A percentile compares a stretch with the other conserved stretches of the same genome.
phyloP scores from a whole-genome alignment of 2,888 invertebrate genomes.

The Acheta domesticus region DNA sequence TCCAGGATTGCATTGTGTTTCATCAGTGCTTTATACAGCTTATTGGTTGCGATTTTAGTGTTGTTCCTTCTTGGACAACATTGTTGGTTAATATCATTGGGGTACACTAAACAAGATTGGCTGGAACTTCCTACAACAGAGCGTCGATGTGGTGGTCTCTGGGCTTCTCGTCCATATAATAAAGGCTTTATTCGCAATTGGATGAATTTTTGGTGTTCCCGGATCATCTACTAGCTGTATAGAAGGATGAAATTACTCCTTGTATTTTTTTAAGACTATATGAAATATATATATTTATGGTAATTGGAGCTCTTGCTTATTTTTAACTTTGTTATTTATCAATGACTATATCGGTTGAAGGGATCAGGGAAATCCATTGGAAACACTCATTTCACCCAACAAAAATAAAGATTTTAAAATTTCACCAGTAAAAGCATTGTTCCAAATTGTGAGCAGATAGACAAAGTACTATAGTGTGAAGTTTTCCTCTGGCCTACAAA shows the following conservation, averaged over 20 bases:
- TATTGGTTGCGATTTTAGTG: slow-evolving; percentile 46
- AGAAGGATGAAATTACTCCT: no score
- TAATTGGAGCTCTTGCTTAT: no score
- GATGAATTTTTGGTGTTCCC: slow-evolving; percentile 38
- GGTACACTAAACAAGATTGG: slow-evolving; percentile 54
- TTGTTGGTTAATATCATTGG: slow-evolving; percentile 50
- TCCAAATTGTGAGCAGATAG: no score
- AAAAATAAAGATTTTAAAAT: no score
- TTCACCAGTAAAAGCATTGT: no score
- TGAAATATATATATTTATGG: not conserved
- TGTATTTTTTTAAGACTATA: not conserved
- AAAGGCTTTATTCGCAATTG: slow-evolving; percentile 40
- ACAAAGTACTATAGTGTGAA: no score
- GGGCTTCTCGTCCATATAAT: slow-evolving; percentile 39
- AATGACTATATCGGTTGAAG: no score
- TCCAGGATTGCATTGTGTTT: slow-evolving; percentile 56
- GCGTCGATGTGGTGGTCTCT: slow-evolving; percentile 36
- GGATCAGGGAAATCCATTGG: no score
- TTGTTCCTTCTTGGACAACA: slow-evolving; percentile 47
- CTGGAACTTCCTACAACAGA: slow-evolving; percentile 38
- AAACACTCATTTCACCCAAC: no score
- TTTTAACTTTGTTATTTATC: no score
- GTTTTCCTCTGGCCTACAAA: no score
- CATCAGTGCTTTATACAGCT: slow-evolving; percentile 53
- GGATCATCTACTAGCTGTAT: not conserved